Percentiles rank a stretch among this genome's conserved stretches.
Conservation (phyloP, 2,797 vertebrate species). For the Argentina silus region DNA sequence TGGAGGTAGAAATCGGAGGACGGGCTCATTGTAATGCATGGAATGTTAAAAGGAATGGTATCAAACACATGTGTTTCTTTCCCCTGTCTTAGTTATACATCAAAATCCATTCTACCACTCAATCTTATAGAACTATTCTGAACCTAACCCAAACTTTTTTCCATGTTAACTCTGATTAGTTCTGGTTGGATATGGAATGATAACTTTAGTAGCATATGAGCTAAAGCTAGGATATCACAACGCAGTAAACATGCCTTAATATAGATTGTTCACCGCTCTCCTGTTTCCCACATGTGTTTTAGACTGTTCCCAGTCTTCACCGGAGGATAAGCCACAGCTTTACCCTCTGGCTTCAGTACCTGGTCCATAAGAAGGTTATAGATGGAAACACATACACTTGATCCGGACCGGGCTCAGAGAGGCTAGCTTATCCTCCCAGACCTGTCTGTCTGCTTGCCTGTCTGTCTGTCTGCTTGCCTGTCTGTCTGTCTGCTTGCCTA, state of each 20-base stretch:
- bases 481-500: no score
- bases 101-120: no score
- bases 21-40: no score
- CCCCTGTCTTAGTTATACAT: no score
- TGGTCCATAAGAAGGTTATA: background rate
- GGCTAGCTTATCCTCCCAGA: background rate
- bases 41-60: no score
- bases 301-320: background rate
- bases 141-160: background rate
- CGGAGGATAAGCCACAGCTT: background rate
- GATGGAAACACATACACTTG: background rate
- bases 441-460: constrained; percentile 47
- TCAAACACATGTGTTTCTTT: no score
- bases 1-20: no score
- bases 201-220: no score
- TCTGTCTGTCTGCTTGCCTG: constrained; percentile 47
- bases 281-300: no score
- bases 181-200: background rate
- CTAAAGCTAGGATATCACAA: no score
- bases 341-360: background rate
- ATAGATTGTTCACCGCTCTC: no score
- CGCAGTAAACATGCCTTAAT: no score
- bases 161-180: background rate
- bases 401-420: background rate
- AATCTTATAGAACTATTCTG: background rate